Percentiles rank a stretch among this genome's conserved stretches.
Conservation (phyloP, 2,888 invertebrate genomes). For the Mesorhabditis spiculigera region DNA sequence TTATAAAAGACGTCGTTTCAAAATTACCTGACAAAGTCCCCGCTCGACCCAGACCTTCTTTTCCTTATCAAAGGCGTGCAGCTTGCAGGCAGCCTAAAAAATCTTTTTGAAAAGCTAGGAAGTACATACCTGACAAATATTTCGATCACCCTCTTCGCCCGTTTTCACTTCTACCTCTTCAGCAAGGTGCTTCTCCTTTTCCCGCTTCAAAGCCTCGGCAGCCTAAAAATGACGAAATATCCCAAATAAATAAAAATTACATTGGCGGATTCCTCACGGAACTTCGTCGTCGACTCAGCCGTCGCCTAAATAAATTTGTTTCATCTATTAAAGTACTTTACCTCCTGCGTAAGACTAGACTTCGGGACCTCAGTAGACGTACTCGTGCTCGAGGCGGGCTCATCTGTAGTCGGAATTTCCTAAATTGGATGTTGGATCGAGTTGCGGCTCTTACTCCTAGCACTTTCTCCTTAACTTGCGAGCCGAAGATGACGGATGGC, state of each 20-base stretch:
- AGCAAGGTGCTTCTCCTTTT: slow-evolving; percentile 31
- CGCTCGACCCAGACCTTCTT: slow-evolving; percentile 44
- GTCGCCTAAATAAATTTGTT: not conserved
- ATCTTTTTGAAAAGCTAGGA: not conserved
- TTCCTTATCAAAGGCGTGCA: slow-evolving; percentile 47
- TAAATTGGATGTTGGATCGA: not conserved
- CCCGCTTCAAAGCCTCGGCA: slow-evolving; percentile 5
- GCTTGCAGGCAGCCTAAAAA: slow-evolving; percentile 49
- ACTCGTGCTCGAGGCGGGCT: not conserved
- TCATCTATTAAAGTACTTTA: not conserved
- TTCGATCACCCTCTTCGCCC: slow-evolving; percentile 49
- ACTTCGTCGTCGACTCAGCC: slow-evolving; percentile 9
- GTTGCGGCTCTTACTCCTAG: slow-evolving; percentile 14
- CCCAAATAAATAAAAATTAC: not conserved
- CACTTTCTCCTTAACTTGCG: slow-evolving; percentile 28
- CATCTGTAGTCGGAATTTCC: not conserved
- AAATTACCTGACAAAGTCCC: slow-evolving; percentile 29
- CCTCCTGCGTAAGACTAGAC: not conserved
- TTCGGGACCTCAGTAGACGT: not conserved
- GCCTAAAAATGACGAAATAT: not conserved
- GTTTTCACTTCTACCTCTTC: slow-evolving; percentile 41
- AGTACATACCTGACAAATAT: slow-evolving; percentile 34
- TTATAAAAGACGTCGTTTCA: slow-evolving; percentile 13
- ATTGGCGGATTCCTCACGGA: slow-evolving; percentile 13
- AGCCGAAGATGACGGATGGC: slow-evolving; percentile 28